Evolutionary conservation across 1,140 invertebrate species (phyloP).

Genomic region (Euborellia annulipes): DNA sequence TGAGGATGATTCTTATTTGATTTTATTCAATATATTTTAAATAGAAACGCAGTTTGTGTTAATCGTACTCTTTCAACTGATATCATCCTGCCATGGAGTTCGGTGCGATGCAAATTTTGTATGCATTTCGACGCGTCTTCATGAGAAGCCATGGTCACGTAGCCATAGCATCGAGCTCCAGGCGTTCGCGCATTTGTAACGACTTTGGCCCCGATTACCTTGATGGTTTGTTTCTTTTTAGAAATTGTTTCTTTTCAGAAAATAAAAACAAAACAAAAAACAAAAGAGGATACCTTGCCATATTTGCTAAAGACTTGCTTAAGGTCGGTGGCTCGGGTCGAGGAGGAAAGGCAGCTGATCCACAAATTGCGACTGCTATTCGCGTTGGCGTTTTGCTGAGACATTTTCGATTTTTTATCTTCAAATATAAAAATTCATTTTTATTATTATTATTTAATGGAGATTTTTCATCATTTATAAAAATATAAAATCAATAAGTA

Average conservation of each 20-base stretch:
- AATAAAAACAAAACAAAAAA: no score
- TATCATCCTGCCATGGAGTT: constrained; percentile 84
- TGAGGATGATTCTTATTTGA: constrained; percentile 23
- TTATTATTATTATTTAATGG: no score
- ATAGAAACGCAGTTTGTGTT: no score
- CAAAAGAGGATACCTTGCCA: constrained; percentile 58
- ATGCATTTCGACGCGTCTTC: constrained; percentile 83
- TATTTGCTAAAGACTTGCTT: constrained; percentile 81
- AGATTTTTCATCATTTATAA: no score
- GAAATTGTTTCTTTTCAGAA: no score
- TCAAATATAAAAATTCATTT: no score
- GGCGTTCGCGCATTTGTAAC: constrained; percentile 85
- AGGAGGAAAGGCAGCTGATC: constrained; percentile 80
- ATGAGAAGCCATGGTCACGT: constrained; percentile 79
- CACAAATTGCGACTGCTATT: constrained; percentile 60
- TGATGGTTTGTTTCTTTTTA: neutral
- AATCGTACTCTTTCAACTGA: constrained; percentile 67
- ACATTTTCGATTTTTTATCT: no score
- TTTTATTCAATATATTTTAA: no score
- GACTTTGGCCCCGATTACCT: constrained; percentile 75
- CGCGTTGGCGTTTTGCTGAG: neutral
- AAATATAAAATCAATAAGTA: neutral
- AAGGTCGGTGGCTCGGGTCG: constrained; percentile 78
- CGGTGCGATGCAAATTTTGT: constrained; percentile 71
- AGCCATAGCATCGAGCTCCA: constrained; percentile 83